These are phyloP conservation scores for Leptopilina boulardi DNA, from an alignment of 1,140 invertebrate species.

Conservation along the genomic window DNA sequence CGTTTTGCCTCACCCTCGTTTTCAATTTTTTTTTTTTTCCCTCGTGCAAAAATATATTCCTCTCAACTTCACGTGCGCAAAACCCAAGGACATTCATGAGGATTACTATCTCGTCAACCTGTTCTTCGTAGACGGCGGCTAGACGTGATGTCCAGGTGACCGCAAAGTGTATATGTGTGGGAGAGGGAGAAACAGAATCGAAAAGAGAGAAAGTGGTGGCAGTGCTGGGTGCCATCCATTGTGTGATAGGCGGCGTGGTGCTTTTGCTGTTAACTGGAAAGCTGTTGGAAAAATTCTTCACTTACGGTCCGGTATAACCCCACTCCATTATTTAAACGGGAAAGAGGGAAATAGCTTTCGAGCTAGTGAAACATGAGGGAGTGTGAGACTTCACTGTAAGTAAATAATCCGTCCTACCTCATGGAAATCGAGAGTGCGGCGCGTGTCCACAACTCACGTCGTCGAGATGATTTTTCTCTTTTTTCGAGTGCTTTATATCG, in stretches of 20 bases:
- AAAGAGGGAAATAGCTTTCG: constrained; percentile 48
- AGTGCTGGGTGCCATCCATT: constrained; percentile 45
- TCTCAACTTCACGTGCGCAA: constrained; percentile 51
- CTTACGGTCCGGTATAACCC: constrained; percentile 33
- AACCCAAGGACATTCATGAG: constrained; percentile 26
- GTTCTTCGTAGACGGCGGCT: constrained; percentile 31
- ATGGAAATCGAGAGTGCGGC: constrained; percentile 33
- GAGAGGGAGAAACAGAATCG: constrained; percentile 13
- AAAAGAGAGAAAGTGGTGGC: constrained; percentile 18
- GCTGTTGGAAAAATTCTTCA: not conserved
- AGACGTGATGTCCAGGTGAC: constrained; percentile 26
- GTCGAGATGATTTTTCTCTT: constrained; percentile 31
- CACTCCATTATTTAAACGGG: constrained; percentile 37
- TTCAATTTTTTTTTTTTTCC: constrained; percentile 41
- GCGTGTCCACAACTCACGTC: constrained; percentile 23
- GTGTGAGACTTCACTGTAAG: constrained; percentile 63
- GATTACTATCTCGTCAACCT: constrained; percentile 33
- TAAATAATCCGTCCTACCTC: constrained; percentile 52
- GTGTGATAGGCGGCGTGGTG: constrained; percentile 51
- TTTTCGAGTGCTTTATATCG: constrained; percentile 10
- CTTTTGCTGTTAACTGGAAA: constrained; percentile 34
- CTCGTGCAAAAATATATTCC: constrained; percentile 39
- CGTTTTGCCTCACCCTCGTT: constrained; percentile 31
- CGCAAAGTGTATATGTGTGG: constrained; percentile 2
- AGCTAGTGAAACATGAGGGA: constrained; percentile 62